These are phyloP conservation scores for Lochmaea capreae DNA, from an alignment of 2,888 invertebrate species.

Conservation along the genomic window DNA sequence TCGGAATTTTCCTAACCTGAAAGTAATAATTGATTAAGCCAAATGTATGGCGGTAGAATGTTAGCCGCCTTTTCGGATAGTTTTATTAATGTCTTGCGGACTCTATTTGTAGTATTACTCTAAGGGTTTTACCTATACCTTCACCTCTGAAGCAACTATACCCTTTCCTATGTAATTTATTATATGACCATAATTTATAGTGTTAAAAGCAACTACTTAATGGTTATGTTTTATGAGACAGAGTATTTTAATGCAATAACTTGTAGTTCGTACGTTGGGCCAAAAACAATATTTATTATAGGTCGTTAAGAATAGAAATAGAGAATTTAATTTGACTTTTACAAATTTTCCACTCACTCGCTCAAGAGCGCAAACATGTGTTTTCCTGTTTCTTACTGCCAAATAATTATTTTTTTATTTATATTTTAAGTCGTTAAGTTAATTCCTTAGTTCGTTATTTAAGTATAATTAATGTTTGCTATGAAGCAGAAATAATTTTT, in stretches of 20 bases:
- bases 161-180: too few relatives aligned
- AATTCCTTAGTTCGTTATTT: background rate
- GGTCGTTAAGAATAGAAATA: background rate
- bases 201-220: background rate
- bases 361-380: background rate
- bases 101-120: too few relatives aligned
- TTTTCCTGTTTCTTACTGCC: background rate
- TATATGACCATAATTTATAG: background rate
- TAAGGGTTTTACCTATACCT: too few relatives aligned
- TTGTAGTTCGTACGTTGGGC: background rate
- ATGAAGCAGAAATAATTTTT: background rate
- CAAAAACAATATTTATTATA: slow-evolving; percentile 6
- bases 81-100: too few relatives aligned
- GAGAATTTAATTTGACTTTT: slow-evolving; percentile 2
- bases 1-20: too few relatives aligned
- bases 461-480: slow-evolving; percentile 4
- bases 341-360: background rate
- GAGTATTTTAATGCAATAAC: background rate
- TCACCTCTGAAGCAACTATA: too few relatives aligned
- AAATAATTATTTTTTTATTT: slow-evolving; percentile 1
- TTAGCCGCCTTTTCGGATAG: too few relatives aligned
- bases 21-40: too few relatives aligned
- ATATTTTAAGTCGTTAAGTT: background rate
- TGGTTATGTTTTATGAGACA: background rate
- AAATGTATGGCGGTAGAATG: too few relatives aligned